Evolutionary conservation across 2,113 vertebrate species (phyloP).

Genomic region (Micromys minutus): DNA sequence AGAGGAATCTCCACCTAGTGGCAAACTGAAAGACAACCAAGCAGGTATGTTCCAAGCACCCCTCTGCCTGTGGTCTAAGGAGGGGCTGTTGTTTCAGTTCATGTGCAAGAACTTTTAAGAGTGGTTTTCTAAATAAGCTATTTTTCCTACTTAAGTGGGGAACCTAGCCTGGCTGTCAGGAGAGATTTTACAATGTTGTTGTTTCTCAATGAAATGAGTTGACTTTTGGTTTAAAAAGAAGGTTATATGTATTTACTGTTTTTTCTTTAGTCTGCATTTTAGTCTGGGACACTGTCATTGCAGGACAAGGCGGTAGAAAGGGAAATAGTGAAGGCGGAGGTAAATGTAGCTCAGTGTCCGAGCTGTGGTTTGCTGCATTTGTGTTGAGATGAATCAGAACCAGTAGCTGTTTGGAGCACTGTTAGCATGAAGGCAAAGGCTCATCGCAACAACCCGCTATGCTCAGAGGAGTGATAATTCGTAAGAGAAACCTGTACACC

Average conservation of each 20-base stretch:
- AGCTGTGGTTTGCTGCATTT: neutral
- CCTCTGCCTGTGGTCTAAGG: neutral
- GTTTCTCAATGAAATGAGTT: neutral
- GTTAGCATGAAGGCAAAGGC: neutral
- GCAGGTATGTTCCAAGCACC: constrained; percentile 74
- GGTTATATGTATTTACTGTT: neutral
- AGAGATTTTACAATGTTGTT: neutral
- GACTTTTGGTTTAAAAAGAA: neutral
- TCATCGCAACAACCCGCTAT: neutral
- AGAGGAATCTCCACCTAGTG: constrained; percentile 69
- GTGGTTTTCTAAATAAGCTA: constrained; percentile 75
- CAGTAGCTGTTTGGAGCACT: neutral
- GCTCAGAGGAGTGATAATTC: neutral
- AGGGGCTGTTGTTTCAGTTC: neutral
- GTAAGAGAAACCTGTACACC: neutral
- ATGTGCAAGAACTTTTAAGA: constrained; percentile 34
- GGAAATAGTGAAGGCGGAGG: neutral
- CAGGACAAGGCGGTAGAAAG: neutral
- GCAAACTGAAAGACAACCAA: constrained; percentile 70
- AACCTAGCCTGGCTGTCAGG: neutral
- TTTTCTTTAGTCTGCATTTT: neutral
- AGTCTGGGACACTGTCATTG: neutral
- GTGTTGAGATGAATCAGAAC: neutral
- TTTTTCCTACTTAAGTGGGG: neutral
- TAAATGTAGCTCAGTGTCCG: neutral